phyloP scores from a whole-genome alignment of 2,113 vertebrate species.

The Tonatia bakeri region DNA sequence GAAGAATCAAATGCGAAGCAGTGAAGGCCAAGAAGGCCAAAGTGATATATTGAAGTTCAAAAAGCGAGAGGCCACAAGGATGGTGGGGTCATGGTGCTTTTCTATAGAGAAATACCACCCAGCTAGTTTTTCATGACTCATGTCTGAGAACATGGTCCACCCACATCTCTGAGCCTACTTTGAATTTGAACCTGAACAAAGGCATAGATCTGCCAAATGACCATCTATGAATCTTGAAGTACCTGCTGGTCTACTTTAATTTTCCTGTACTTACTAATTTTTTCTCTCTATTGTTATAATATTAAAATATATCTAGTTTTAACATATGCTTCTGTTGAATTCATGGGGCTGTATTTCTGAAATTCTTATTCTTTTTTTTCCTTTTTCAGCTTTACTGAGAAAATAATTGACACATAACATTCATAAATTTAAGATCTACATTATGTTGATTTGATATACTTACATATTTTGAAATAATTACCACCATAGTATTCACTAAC shows the following conservation, averaged over 20 bases:
- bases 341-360: background rate
- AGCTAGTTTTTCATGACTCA: background rate
- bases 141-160: background rate
- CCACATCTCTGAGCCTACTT: background rate
- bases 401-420: background rate
- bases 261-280: constrained; percentile 5
- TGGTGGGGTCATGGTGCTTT: background rate
- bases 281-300: background rate
- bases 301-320: background rate
- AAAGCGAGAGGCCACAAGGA: background rate
- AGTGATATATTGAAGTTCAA: background rate
- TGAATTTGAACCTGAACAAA: background rate
- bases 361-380: background rate
- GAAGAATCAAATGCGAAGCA: constrained; percentile 12
- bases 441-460: background rate
- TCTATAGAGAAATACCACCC: background rate
- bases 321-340: background rate
- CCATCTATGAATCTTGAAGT: background rate
- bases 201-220: background rate
- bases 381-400: background rate
- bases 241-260: background rate
- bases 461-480: background rate
- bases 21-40: background rate
- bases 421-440: background rate
- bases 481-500: background rate